Conservation (phyloP, 1,140 invertebrate genomes). For the Samia ricini region DNA sequence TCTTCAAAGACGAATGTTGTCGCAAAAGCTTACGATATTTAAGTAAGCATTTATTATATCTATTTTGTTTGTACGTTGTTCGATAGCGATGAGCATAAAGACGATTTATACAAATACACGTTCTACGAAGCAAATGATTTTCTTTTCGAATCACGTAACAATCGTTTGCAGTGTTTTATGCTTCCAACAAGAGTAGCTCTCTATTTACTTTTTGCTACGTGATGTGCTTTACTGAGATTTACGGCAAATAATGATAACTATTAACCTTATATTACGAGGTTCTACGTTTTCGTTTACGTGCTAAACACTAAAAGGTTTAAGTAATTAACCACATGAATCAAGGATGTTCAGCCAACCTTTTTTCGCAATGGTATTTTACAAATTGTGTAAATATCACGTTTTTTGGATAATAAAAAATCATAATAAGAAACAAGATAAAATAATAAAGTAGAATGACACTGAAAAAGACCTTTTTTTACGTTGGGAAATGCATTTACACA, state of each 20-base stretch:
- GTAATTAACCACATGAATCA: no score
- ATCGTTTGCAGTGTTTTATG: conserved; percentile 33
- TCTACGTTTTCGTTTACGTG: no score
- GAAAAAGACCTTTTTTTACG: no score
- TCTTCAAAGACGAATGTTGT: no score
- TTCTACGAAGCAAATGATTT: conserved; percentile 15
- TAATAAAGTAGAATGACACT: no score
- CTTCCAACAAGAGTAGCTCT: conserved; percentile 21
- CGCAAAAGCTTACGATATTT: background rate
- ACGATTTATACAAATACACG: background rate
- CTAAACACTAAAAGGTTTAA: no score
- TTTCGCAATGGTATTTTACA: no score
- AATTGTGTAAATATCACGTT: no score
- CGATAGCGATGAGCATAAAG: background rate
- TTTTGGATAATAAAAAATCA: no score
- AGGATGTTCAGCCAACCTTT: no score
- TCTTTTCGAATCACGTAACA: conserved; percentile 26
- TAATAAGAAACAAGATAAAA: no score
- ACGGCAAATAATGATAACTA: background rate
- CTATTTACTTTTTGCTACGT: conserved; percentile 25
- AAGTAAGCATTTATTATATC: background rate
- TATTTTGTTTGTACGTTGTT: background rate
- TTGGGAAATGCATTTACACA: no score
- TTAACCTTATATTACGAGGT: background rate
- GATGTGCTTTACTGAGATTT: conserved; percentile 22